Evolutionary conservation across 2,797 vertebrate genomes (phyloP), one percentile per base, ranked within the genome.

Genomic region (Peromyscus melanophrys): DNA sequence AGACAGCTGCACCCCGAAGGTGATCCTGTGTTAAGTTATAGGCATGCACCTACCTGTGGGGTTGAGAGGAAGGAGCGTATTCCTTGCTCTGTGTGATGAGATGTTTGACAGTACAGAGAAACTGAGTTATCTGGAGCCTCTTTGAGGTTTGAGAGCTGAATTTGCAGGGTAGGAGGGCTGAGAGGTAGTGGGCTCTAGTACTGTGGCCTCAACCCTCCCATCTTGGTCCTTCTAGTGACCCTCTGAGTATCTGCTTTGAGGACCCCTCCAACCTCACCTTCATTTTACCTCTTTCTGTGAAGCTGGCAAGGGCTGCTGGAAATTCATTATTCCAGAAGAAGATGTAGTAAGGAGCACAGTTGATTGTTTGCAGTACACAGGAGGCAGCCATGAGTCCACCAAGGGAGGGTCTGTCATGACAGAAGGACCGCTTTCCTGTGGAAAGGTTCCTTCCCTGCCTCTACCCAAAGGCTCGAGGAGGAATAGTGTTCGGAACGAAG

Each of bases 271-370:
- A 86, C 40, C 34, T 16, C 82, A 25, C 23, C 59, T 14, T 80
- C 19, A 80, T 77, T 71, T 73, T 46, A 29, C 65, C 73, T 85
- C 90, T 83, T 4, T 76, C 96, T 69, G 17, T 59, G 85, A 80
- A 85, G 43, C 87, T 75, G 57, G 25, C n/a, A 37, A 78, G 77
- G 16, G 4, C 25, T 37, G 0, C 25, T 81, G 67, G 40, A 69
- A 78, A 46, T 73, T 85, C 57, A 71, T 1, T 87, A 27, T 90
- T 76, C 73, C n/a, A 85, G 73, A 16, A 46, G 43, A 86, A 90
- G 55, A 69, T 81, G 43, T 19, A 40, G 75, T 16, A 27, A 65
- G 80, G 85, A 81, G 31, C 29, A 3, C 46, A 27, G 57, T 40
- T 43, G 43, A 16, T 67, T 34, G 23, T 73, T 83, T n/a, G 37